Evolutionary conservation across 2,888 invertebrate species (phyloP).

Genomic region (Rhagium mordax): DNA sequence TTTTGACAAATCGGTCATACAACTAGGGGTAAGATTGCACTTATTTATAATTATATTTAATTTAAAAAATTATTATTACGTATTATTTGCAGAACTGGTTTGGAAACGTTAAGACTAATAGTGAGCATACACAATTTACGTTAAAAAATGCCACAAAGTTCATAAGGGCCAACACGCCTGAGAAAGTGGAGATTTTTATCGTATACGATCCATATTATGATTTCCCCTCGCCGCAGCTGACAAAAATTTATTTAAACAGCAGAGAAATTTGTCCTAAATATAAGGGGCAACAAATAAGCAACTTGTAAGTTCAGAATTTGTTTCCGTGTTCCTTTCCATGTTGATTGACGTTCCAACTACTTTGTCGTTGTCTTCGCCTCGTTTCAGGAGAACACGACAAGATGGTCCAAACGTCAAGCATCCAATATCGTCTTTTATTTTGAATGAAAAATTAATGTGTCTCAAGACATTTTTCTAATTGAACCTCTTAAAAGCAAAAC

Average conservation of each 20-base stretch:
- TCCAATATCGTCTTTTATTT: too few species aligned
- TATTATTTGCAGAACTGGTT: conserved; percentile 64
- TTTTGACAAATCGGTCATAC: conserved; percentile 74
- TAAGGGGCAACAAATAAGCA: conserved; percentile 24
- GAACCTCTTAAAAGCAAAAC: too few species aligned
- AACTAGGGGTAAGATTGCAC: conserved; percentile 73
- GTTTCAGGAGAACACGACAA: too few species aligned
- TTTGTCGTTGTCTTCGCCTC: too few species aligned
- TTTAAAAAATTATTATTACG: background rate
- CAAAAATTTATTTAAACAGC: conserved; percentile 73
- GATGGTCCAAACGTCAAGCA: too few species aligned
- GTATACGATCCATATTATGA: conserved; percentile 69
- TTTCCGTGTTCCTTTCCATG: background rate
- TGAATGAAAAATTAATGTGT: too few species aligned
- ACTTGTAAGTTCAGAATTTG: conserved; percentile 36
- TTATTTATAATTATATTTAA: background rate
- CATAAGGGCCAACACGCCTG: conserved; percentile 72
- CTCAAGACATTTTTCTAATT: too few species aligned
- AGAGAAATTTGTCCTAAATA: conserved; percentile 72
- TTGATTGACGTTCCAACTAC: background rate
- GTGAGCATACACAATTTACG: conserved; percentile 74
- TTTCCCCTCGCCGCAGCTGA: conserved; percentile 70
- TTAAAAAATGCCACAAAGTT: conserved; percentile 74
- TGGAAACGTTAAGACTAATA: conserved; percentile 72
- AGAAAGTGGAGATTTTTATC: conserved; percentile 74